A percentile compares a stretch with the other conserved stretches of the same genome.
These are phyloP conservation scores for Apodemia zela DNA, from an alignment of 2,888 invertebrate genomes.

Conservation along the genomic window DNA sequence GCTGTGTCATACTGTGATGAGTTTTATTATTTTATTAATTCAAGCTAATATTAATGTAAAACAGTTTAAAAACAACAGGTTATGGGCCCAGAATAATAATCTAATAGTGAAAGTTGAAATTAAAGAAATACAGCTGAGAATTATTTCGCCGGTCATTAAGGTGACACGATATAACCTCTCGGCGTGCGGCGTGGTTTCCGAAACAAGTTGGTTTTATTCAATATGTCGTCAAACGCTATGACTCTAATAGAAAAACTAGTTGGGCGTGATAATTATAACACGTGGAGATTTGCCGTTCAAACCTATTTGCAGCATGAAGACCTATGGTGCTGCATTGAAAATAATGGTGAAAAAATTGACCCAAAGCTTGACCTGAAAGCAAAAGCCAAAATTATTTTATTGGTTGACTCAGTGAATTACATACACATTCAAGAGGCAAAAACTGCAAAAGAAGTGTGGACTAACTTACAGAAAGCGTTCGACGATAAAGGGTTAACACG, in stretches of 20 bases:
- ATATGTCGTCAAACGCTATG: not conserved
- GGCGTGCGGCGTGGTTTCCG: too few species aligned
- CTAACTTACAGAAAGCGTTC: slow-evolving; percentile 23
- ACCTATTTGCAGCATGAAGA: slow-evolving; percentile 33
- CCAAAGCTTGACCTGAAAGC: not conserved
- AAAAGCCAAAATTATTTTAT: slow-evolving; percentile 15
- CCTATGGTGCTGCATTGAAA: slow-evolving; percentile 28
- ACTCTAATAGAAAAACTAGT: slow-evolving; percentile 29
- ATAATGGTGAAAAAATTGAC: slow-evolving; percentile 12
- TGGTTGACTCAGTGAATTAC: slow-evolving; percentile 30
- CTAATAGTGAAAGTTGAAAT: too few species aligned
- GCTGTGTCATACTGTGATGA: too few species aligned
- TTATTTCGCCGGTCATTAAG: slow-evolving; percentile 5
- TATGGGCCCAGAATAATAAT: too few species aligned
- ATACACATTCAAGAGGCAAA: slow-evolving; percentile 29
- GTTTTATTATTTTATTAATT: too few species aligned
- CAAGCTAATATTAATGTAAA: too few species aligned
- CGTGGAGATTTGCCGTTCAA: slow-evolving; percentile 34
- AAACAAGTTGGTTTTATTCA: too few species aligned
- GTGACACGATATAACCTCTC: not conserved
- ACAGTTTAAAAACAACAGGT: not conserved
- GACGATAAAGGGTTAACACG: slow-evolving; percentile 32
- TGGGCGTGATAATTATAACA: slow-evolving; percentile 32
- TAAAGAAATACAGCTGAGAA: too few species aligned
- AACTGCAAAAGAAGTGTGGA: slow-evolving; percentile 26